phyloP scores from a whole-genome alignment of 2,888 invertebrate genomes.

The Belgica antarctica region DNA sequence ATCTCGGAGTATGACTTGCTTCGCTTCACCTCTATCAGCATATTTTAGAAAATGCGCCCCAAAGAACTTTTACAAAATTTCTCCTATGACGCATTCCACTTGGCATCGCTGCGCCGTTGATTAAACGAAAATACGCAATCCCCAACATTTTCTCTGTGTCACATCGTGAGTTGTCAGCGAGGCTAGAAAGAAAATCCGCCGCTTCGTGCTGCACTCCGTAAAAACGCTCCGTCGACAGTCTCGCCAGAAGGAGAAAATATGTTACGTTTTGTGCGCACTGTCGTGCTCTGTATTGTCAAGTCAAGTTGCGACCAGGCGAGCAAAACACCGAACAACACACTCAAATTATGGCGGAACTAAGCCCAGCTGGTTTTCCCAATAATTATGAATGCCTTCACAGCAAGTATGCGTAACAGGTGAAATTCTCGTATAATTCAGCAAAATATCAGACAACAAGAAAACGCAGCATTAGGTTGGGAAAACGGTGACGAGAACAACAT shows the following conservation, averaged over 20 bases:
- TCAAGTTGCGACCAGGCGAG: background rate
- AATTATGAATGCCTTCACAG: background rate
- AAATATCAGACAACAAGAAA: constrained; percentile 41
- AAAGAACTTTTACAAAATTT: background rate
- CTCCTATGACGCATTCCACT: constrained; percentile 37
- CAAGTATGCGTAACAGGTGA: constrained; percentile 42
- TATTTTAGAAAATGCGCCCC: background rate
- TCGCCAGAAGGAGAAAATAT: constrained; percentile 23
- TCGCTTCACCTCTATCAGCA: background rate
- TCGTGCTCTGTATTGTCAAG: constrained; percentile 39
- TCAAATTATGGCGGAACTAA: background rate
- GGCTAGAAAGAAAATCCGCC: background rate
- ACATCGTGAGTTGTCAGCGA: background rate
- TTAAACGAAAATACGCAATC: constrained; percentile 24
- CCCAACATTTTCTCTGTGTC: background rate
- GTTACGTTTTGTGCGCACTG: constrained; percentile 35
- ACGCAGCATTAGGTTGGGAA: no score
- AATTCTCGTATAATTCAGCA: constrained; percentile 40
- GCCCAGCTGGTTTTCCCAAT: constrained; percentile 10
- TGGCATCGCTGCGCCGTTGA: constrained; percentile 20
- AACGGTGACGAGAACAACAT: constrained; percentile 6
- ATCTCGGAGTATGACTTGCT: constrained; percentile 25
- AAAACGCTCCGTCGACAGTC: constrained; percentile 21
- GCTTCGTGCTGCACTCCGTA: background rate
- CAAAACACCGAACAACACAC: background rate